Percentiles rank a stretch among this genome's conserved stretches.
Conservation (phyloP, 2,888 invertebrate genomes). For the Drosophila falleni region DNA sequence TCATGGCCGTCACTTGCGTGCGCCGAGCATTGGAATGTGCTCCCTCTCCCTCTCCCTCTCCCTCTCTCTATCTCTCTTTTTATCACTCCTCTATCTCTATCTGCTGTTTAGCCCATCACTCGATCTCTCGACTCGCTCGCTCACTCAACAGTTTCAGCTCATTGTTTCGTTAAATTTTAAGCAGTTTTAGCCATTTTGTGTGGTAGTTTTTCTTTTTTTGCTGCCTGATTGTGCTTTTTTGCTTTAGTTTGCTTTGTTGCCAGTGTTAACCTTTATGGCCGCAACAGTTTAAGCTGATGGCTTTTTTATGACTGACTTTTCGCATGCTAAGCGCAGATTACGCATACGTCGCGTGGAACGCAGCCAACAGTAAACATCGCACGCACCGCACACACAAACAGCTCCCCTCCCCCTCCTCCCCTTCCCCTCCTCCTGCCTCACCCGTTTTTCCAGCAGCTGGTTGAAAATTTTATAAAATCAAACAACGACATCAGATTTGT, state of each 20-base stretch:
- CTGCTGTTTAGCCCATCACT: conserved; percentile 17
- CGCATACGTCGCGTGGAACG: conserved; percentile 67
- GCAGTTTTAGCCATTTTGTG: conserved; percentile 68
- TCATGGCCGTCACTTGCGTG: conserved; percentile 80
- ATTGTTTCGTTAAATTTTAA: conserved; percentile 77
- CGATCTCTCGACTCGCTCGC: conserved; percentile 22
- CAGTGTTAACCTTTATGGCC: conserved; percentile 77
- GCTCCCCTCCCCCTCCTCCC: neutral
- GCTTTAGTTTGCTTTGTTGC: conserved; percentile 51
- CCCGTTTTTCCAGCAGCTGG: conserved; percentile 23
- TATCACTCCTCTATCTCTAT: neutral
- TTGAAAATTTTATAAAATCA: conserved; percentile 56
- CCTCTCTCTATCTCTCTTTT: neutral
- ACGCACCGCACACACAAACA: conserved; percentile 42
- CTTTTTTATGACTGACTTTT: conserved; percentile 78
- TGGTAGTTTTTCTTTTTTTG: conserved; percentile 35
- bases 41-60: conserved; percentile 4
- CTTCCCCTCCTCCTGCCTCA: neutral
- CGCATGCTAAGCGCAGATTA: conserved; percentile 79
- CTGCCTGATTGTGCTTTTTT: conserved; percentile 1
- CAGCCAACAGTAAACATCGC: conserved; percentile 50
- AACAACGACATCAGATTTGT: conserved; percentile 44
- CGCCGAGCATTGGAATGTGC: conserved; percentile 61
- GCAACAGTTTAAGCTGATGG: conserved; percentile 80
- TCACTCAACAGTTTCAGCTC: conserved; percentile 52